Base-by-base conservation (phyloP, 2,797 vertebrate species). In the Poeciliopsis infans region DNA sequence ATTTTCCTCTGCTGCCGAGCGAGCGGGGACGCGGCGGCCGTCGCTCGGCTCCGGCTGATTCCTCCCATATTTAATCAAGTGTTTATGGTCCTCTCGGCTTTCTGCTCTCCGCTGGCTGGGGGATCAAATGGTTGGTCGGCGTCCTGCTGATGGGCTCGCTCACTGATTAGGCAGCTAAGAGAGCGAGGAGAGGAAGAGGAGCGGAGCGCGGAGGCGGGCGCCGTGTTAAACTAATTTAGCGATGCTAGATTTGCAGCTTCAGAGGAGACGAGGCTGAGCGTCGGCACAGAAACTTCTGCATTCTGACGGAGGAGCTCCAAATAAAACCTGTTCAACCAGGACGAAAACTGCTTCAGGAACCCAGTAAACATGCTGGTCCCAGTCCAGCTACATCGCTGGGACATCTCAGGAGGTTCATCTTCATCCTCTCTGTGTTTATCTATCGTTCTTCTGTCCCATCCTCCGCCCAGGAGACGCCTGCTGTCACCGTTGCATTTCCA, bases 1-100 rank as follows among this genome's bases (percentile, higher is more conserved):
- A 96, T 96, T 95, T 94, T 88, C 90, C 88, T 92, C 88, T 83
- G 77, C 83, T 75, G 86, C 87, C 84, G 77, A 73, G 13, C 45
- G 51, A 7, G 81, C 5, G 43, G 74, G n/a, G 84, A 83, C 23
- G 83, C 70, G 43, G 89, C 85, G 82, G 81, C 81, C 86, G 89
- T 91, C 90, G 85, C 89, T 83, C 82, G 88, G 47, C 86, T 83
- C 77, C 87, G 31, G 75, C 76, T 57, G 77, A 33, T 87, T 88
- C 79, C 85, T 88, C 85, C 88, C 86, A 90, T 86, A 88, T 94
- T 93, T 91, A 90, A 93, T 93, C 89, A 88, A 91, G 85, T 91
- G 84, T 93, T 92, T 89, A 90, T 90, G 69, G 25, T 83, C 70
- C 80, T 57, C 87, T 69, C 61, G 36, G 61, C 33, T 66, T 39